Conservation (phyloP, 2,888 invertebrate genomes). For the Diarsia rubi region DNA sequence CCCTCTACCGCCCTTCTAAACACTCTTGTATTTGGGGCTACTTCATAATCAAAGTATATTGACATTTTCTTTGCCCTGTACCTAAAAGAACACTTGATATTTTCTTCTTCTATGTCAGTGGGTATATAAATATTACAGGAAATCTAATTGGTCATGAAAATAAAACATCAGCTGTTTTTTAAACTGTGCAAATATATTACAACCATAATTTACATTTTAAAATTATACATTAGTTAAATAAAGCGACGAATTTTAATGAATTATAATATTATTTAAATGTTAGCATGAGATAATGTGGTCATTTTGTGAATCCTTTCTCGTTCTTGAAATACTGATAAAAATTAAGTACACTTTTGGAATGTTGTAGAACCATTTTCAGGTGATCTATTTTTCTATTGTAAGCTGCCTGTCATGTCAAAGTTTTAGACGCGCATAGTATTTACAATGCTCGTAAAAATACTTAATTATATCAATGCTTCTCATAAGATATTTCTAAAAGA, state of each 20-base stretch:
- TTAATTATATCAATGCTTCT: conserved; percentile 39
- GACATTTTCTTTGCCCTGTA: conserved; percentile 76
- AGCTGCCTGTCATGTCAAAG: conserved; percentile 59
- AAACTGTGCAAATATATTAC: conserved; percentile 85
- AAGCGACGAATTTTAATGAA: conserved; percentile 59
- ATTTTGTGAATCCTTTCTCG: conserved; percentile 40
- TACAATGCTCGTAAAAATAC: conserved; percentile 31
- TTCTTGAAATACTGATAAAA: conserved; percentile 73
- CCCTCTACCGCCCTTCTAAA: conserved; percentile 84
- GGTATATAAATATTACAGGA: background rate
- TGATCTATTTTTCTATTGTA: conserved; percentile 6
- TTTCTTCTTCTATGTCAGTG: background rate
- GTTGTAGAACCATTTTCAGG: conserved; percentile 28
- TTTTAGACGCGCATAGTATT: conserved; percentile 8
- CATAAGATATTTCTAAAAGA: conserved; percentile 18
- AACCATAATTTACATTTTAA: conserved; percentile 82
- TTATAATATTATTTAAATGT: conserved; percentile 51
- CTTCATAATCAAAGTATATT: conserved; percentile 85
- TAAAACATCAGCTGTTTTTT: conserved; percentile 65
- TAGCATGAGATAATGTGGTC: conserved; percentile 48
- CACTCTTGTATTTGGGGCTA: conserved; percentile 76
- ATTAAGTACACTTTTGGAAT: conserved; percentile 72
- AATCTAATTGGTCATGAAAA: conserved; percentile 75
- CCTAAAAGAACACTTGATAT: background rate
- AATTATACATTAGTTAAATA: conserved; percentile 72